phyloP scores from a whole-genome alignment of 2,797 vertebrate genomes.

The Tamandua tetradactyla region DNA sequence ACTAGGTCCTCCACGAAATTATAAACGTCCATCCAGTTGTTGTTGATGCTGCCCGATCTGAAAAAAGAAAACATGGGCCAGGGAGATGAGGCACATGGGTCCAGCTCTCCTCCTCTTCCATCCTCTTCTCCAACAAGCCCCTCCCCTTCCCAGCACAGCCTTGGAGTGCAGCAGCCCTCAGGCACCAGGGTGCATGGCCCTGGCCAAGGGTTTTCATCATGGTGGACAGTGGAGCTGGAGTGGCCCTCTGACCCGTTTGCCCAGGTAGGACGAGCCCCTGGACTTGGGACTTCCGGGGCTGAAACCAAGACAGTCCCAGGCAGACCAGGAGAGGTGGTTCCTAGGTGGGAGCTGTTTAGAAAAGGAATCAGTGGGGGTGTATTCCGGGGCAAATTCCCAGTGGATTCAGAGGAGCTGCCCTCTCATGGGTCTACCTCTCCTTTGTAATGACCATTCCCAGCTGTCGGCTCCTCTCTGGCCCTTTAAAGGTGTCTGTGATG shows the following conservation, averaged over 20 bases:
- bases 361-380: neutral
- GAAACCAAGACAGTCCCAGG: too few species aligned
- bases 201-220: neutral
- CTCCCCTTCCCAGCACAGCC: too few species aligned
- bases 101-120: neutral
- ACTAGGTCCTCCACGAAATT: slow-evolving; percentile 92
- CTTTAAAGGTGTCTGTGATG: neutral
- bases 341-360: neutral
- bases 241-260: neutral
- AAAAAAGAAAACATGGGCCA: slow-evolving; percentile 61
- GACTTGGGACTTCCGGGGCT: too few species aligned
- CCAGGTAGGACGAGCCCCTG: neutral
- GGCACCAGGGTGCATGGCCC: too few species aligned
- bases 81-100: neutral
- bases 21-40: slow-evolving; percentile 94
- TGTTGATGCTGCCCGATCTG: slow-evolving; percentile 94
- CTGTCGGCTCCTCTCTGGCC: neutral
- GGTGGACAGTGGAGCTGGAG: neutral
- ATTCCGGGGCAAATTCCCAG: neutral
- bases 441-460: neutral
- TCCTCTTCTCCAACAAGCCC: neutral
- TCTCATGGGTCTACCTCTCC: neutral
- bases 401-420: neutral
- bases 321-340: neutral
- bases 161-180: too few species aligned